Evolutionary conservation across 1,140 invertebrate genomes (phyloP).

Genomic region (Thrips palmi): DNA sequence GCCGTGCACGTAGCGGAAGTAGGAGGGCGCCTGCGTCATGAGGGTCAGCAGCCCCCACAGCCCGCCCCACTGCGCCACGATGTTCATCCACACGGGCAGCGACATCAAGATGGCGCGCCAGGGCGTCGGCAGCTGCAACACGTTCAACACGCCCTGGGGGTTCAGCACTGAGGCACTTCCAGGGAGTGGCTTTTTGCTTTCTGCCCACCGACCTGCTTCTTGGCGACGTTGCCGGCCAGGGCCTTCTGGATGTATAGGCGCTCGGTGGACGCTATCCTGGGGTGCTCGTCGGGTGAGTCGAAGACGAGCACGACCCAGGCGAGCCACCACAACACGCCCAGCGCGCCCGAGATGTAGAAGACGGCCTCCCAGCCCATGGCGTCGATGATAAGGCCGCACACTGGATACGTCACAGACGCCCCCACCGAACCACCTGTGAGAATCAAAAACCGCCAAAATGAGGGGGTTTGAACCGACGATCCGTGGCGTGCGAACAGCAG

Average conservation of each 20-base stretch:
- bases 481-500: neutral
- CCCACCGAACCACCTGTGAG: conserved; percentile 36
- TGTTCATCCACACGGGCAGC: conserved; percentile 62
- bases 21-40: conserved; percentile 47
- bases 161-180: conserved; percentile 1
- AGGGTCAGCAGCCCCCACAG: conserved; percentile 56
- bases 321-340: conserved; percentile 42
- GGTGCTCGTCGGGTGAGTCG: conserved; percentile 52
- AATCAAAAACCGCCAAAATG: neutral
- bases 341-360: conserved; percentile 50
- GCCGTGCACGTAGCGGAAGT: conserved; percentile 46
- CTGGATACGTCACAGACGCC: conserved; percentile 52
- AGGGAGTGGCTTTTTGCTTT: neutral
- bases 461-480: neutral
- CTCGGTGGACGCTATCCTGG: conserved; percentile 48
- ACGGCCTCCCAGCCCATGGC: conserved; percentile 43
- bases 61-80: conserved; percentile 47
- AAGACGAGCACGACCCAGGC: conserved; percentile 59
- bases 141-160: neutral
- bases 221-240: conserved; percentile 28
- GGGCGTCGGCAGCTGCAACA: conserved; percentile 32
- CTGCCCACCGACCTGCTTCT: conserved; percentile 22
- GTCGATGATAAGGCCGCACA: conserved; percentile 48
- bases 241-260: conserved; percentile 46
- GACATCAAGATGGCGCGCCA: conserved; percentile 61